Base-by-base conservation (phyloP, 2,797 vertebrate species). In the Acanthurus tractus region DNA sequence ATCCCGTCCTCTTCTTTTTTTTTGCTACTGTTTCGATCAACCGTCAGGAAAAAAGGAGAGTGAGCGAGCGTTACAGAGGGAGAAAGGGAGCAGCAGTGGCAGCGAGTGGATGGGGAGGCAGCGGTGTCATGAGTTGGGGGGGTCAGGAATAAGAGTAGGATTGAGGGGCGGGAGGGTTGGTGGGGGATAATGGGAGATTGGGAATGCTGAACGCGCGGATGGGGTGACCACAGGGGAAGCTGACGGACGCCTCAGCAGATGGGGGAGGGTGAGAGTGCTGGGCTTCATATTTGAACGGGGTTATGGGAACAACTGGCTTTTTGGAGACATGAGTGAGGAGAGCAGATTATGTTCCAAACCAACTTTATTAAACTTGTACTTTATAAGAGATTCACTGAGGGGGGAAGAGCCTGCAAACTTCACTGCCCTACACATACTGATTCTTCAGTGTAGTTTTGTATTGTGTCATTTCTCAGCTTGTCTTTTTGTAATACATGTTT, bases 221-320 rank as follows among this genome's bases (percentile, higher is more conserved):
- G 75, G 79, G 62, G 68, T 85, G 89, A 92, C 87, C 90, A 87
- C 86, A 90, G 71, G 84, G 79, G 82, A 89, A 87, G 85, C 85
- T 3, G 76, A 77, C 14, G 79, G 83, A 84, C 57, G 75, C 79
- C 84, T 85, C 20, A 55, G 76, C 81, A 75, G 78, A 86, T 83
- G 83, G 78, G 77, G 90, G 86, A 79, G 85, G 77, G 81, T 46
- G 80, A 66, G 57, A 79, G 65, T 17, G 25, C 38, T 64, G 63
- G 10, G 67, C 29, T 67, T 79, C 17, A 72, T 18, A 78, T 71
- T 71, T 77, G 49, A 79, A 64, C 64, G 74, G 73, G 38, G 64
- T 79, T 54, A 76, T 42, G 62, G 64, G 81, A 81, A 72, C 36
- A 69, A 77, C 54, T 65, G 50, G 53, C 48, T 64, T 78, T 82